Conservation (phyloP, 2,888 invertebrate genomes). For the Automeris io region DNA sequence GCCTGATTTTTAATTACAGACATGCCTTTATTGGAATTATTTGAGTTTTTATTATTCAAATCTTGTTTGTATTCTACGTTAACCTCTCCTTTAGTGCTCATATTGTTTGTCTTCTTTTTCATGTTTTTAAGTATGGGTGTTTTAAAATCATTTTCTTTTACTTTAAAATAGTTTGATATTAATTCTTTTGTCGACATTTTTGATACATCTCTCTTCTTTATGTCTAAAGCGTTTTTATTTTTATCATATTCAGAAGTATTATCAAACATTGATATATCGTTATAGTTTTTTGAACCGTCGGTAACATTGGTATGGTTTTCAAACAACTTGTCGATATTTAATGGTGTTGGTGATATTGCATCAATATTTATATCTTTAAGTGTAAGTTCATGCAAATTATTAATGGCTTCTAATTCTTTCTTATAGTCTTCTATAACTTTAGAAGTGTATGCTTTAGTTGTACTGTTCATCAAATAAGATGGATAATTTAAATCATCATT, state of each 20-base stretch:
- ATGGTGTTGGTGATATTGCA: conserved; percentile 58
- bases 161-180: conserved; percentile 66
- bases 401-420: conserved; percentile 68
- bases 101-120: conserved; percentile 32
- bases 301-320: conserved; percentile 41
- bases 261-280: conserved; percentile 16
- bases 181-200: conserved; percentile 65
- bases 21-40: conserved; percentile 26
- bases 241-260: conserved; percentile 10
- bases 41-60: conserved; percentile 50
- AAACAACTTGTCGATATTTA: conserved; percentile 65
- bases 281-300: conserved; percentile 31
- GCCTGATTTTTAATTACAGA: conserved; percentile 40
- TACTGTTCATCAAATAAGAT: conserved; percentile 59
- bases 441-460: conserved; percentile 68
- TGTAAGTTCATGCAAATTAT: conserved; percentile 64
- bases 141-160: conserved; percentile 57
- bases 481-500: conserved; percentile 53
- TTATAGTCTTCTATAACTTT: conserved; percentile 74
- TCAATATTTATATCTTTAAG: conserved; percentile 69
- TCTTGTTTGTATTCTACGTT: conserved; percentile 35
- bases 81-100: conserved; percentile 30
- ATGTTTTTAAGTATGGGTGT: conserved; percentile 28
- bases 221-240: conserved; percentile 36
- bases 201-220: conserved; percentile 44